phyloP scores from a whole-genome alignment of 2,797 vertebrate genomes.

The Coregonus sp. region DNA sequence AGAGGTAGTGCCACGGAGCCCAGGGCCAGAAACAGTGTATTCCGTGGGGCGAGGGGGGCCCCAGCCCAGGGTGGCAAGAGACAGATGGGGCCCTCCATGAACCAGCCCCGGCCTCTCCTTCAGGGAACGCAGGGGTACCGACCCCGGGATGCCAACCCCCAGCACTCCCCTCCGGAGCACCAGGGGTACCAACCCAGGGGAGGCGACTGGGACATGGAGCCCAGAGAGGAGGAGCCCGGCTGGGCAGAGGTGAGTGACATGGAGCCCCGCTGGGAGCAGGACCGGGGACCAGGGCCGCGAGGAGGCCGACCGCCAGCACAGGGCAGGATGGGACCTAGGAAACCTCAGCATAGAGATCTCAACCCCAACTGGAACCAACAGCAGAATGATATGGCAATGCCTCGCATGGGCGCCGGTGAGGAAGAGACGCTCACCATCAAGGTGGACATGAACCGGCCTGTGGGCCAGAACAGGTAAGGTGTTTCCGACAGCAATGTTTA shows the following conservation, averaged over 20 bases:
- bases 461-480: slow-evolving; percentile 85
- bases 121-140: slow-evolving; percentile 27
- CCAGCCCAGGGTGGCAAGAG: slow-evolving; percentile 21
- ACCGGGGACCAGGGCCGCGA: slow-evolving; percentile 9
- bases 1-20: slow-evolving; percentile 19
- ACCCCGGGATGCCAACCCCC: not conserved
- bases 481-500: slow-evolving; percentile 46
- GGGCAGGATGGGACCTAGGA: slow-evolving; percentile 38
- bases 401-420: slow-evolving; percentile 29
- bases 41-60: slow-evolving; percentile 17
- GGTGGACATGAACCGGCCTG: slow-evolving; percentile 85
- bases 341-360: slow-evolving; percentile 32
- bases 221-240: slow-evolving; percentile 10
- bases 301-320: slow-evolving; percentile 15
- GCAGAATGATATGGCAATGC: slow-evolving; percentile 16
- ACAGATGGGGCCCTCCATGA: slow-evolving; percentile 14
- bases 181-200: slow-evolving; percentile 23
- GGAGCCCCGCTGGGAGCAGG: slow-evolving; percentile 29
- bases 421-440: slow-evolving; percentile 87
- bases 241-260: slow-evolving; percentile 39
- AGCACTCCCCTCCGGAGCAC: slow-evolving; percentile 11
- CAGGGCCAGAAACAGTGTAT: slow-evolving; percentile 27
- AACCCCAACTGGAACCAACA: slow-evolving; percentile 36
- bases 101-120: slow-evolving; percentile 19
- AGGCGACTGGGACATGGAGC: slow-evolving; percentile 14